Percentiles rank a stretch among this genome's conserved stretches.
Evolutionary conservation across 2,888 invertebrate genomes (phyloP).

Genomic region (Chloroclystis v-ata): DNA sequence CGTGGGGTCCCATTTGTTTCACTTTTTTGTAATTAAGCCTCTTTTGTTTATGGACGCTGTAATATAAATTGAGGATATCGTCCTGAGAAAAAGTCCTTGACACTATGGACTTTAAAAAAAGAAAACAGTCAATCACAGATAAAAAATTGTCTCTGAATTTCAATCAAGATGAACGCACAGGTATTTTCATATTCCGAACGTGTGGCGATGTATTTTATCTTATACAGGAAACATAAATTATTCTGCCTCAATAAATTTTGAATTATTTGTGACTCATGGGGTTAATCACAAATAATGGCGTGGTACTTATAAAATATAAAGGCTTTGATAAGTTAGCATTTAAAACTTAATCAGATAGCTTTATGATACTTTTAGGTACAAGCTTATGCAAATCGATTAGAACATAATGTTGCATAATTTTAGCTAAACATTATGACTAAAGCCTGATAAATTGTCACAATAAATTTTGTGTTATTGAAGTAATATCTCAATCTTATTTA

Average conservation of each 20-base stretch:
- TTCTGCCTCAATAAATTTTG: conserved; percentile 2
- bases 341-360: no score
- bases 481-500: no score
- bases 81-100: conserved; percentile 11
- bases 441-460: no score
- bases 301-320: not conserved
- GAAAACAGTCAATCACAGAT: not conserved
- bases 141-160: not conserved
- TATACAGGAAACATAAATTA: conserved; percentile 3
- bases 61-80: conserved; percentile 28
- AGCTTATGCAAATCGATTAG: no score
- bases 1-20: conserved; percentile 39
- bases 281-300: not conserved
- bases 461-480: no score
- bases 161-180: conserved; percentile 6
- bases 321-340: not conserved
- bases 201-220: not conserved
- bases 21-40: conserved; percentile 34
- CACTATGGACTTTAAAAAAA: not conserved
- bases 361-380: no score
- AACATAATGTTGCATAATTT: no score
- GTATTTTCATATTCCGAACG: conserved; percentile 1
- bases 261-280: conserved; percentile 2
- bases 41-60: conserved; percentile 25
- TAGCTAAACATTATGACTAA: no score